These are phyloP conservation scores for Drosophila bunnanda DNA, from an alignment of 2,888 invertebrate genomes.

Conservation along the genomic window DNA sequence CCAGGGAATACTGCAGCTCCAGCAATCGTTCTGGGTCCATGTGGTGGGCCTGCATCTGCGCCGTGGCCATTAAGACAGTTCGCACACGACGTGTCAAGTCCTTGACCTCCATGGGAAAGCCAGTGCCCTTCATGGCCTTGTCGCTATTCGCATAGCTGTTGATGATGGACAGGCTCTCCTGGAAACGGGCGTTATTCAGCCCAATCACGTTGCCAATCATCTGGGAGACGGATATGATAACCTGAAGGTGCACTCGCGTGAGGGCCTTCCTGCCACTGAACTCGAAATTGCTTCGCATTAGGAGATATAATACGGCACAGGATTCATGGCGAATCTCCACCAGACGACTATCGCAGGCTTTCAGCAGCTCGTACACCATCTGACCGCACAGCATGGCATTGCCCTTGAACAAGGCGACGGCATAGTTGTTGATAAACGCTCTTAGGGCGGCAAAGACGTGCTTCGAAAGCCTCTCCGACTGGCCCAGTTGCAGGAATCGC, in stretches of 20 bases:
- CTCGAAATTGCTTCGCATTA: constrained; percentile 98
- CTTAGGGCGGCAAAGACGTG: constrained; percentile 96
- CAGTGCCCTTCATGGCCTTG: constrained; percentile 97
- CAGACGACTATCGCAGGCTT: constrained; percentile 94
- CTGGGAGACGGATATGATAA: constrained; percentile 97
- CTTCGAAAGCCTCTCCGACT: constrained; percentile 94
- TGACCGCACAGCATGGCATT: constrained; percentile 92
- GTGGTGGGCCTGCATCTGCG: constrained; percentile 95
- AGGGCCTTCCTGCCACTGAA: constrained; percentile 93
- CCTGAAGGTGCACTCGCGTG: constrained; percentile 95
- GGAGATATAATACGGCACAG: constrained; percentile 94
- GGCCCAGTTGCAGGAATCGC: constrained; percentile 93
- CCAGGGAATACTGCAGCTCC: constrained; percentile 95
- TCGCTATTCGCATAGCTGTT: constrained; percentile 97
- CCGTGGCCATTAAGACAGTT: constrained; percentile 97
- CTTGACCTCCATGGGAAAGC: constrained; percentile 95
- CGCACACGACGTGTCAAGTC: constrained; percentile 96
- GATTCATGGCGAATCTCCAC: constrained; percentile 94
- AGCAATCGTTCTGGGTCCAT: constrained; percentile 96
- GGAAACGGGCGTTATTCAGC: constrained; percentile 96
- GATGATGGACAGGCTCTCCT: constrained; percentile 95
- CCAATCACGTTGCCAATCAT: constrained; percentile 96
- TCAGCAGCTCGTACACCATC: constrained; percentile 91
- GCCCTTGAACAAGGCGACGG: constrained; percentile 93
- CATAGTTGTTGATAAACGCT: constrained; percentile 96